Base-by-base conservation (phyloP, 2,113 vertebrate species). In the Serinus canaria region DNA sequence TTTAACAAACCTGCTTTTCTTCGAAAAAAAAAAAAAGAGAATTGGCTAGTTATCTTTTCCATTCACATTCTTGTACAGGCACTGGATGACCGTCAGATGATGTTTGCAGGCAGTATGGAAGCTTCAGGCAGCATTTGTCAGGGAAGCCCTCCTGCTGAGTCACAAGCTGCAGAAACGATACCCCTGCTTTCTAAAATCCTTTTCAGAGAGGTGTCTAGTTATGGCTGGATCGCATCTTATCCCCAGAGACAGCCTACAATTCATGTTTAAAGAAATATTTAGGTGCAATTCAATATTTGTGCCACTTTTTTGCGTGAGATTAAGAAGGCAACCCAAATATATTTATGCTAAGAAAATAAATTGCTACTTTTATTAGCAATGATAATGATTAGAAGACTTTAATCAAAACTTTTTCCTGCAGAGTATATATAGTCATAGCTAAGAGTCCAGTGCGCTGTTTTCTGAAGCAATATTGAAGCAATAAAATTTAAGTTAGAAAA, bases 221-320 rank as follows among this genome's bases (percentile, higher is more conserved):
- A 33, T 16, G 52, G 7, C 15, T 62, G 41, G 12, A 49, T 55
- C 17, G 21, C 55, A 4, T 47, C 14, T 35, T 35, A 76, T 6
- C 5, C 24, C 30, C 17, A 47, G 35, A 62, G 7, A 56, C 2
- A n/a, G 7, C 15, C 20, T 47, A 68, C 7, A 68, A 47, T 41
- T 27, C 27, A 30, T 22, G 5, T 49, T 62, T 69, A 62, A 62
- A n/a, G 11, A 83, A 55, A 31, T 60, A 27, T 75, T 55, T 55
- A 35, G 1, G 2, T 41, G 14, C 6, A 47, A 35, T 41, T 76
- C 24, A 60, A 62, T 15, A 6, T 47, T 55, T 35, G 13, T 47
- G 24, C 5, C 24, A 35, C 7, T 62, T 68, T 47, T 30, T 3
- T 56, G 1, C 0, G 0, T 17, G 31, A 20, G 30, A 53, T 41